Percentiles rank a stretch among this genome's conserved stretches.
These are phyloP conservation scores for Eupithecia pulchellata DNA, from an alignment of 2,888 invertebrate species.

Conservation along the genomic window DNA sequence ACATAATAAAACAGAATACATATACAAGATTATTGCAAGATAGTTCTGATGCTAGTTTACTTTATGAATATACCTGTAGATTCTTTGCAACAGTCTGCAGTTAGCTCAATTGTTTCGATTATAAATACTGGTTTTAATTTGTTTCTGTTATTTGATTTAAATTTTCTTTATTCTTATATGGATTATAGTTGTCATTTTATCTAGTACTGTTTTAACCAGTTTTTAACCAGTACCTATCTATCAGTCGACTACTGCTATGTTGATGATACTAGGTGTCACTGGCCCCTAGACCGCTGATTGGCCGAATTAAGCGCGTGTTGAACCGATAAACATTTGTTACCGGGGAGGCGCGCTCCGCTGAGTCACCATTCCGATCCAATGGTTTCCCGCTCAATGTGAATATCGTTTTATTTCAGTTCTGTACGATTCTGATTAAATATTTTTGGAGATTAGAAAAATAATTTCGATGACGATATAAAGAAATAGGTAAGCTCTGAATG, in stretches of 20 bases:
- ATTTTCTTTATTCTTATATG: too few relatives aligned
- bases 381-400: not conserved
- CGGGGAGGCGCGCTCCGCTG: not conserved
- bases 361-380: constrained; percentile 2
- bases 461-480: not conserved
- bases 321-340: not conserved
- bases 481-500: not conserved
- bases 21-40: too few relatives aligned
- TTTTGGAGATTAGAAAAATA: not conserved
- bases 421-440: not conserved
- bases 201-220: too few relatives aligned
- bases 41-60: too few relatives aligned
- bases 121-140: too few relatives aligned
- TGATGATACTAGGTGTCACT: not conserved
- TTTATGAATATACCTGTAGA: too few relatives aligned
- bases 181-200: too few relatives aligned
- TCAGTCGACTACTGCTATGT: not conserved
- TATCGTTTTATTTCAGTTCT: not conserved
- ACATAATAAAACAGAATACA: too few relatives aligned
- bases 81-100: too few relatives aligned
- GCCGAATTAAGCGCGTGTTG: not conserved
- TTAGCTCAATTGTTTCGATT: too few relatives aligned
- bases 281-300: not conserved
- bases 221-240: too few relatives aligned
- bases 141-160: too few relatives aligned